phyloP scores from a whole-genome alignment of 2,797 vertebrate genomes.

The Forpus xanthops region DNA sequence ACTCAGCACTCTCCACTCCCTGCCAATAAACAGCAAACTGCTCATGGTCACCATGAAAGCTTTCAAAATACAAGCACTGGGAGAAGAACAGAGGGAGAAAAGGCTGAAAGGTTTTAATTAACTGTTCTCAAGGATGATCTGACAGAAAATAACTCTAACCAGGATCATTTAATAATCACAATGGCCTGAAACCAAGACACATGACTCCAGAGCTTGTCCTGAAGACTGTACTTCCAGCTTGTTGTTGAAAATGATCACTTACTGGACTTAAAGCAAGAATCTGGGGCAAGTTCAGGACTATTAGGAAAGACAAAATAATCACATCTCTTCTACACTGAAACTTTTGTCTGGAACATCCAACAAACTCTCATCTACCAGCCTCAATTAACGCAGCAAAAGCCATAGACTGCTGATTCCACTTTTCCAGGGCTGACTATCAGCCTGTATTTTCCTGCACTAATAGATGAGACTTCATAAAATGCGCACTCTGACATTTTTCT shows the following conservation, averaged over 20 bases:
- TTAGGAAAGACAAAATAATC: background rate
- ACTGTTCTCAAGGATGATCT: background rate
- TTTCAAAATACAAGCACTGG: slow-evolving; percentile 48
- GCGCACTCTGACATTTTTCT: background rate
- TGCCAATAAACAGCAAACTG: background rate
- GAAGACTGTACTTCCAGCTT: background rate
- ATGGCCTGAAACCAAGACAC: background rate
- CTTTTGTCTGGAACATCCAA: background rate
- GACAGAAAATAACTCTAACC: slow-evolving; percentile 8
- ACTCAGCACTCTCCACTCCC: background rate
- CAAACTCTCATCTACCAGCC: background rate
- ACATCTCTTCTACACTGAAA: background rate
- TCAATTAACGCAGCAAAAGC: background rate
- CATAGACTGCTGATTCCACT: background rate
- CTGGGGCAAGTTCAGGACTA: background rate
- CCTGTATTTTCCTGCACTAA: background rate
- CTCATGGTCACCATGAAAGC: background rate
- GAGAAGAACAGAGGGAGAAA: background rate
- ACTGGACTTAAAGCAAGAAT: background rate
- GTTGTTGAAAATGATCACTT: background rate
- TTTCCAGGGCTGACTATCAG: background rate
- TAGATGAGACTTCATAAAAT: background rate
- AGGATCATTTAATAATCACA: background rate
- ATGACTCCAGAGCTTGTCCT: background rate
- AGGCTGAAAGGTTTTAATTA: slow-evolving; percentile 38